Evolutionary conservation across 2,888 invertebrate species (phyloP).

Genomic region (Patella pellucida): DNA sequence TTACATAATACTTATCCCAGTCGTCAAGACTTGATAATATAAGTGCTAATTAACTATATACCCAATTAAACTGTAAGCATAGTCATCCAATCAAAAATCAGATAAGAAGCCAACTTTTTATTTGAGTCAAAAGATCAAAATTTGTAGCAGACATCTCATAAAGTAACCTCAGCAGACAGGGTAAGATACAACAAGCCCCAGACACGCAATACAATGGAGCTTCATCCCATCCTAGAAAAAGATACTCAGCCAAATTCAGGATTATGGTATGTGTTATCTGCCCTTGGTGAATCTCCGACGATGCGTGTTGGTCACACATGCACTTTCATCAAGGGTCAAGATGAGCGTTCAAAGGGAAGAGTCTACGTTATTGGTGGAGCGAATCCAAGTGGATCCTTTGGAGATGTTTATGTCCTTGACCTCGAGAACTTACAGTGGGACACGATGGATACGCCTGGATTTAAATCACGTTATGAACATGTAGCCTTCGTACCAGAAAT

Average conservation of each 20-base stretch:
- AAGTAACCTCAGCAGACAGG: too few species aligned
- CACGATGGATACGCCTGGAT: constrained; percentile 56
- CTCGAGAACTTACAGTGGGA: constrained; percentile 67
- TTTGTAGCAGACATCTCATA: too few species aligned
- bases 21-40: too few species aligned
- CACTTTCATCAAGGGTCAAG: constrained; percentile 51
- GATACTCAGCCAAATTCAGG: constrained; percentile 58
- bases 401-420: constrained; percentile 66
- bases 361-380: constrained; percentile 70
- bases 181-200: not conserved
- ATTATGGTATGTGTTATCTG: constrained; percentile 68
- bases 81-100: too few species aligned
- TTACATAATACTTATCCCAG: too few species aligned
- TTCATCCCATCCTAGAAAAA: constrained; percentile 65
- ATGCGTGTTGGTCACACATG: constrained; percentile 69
- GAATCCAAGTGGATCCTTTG: constrained; percentile 68
- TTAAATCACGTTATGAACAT: constrained; percentile 69
- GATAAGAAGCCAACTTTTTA: too few species aligned
- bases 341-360: constrained; percentile 45
- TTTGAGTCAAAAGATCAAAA: too few species aligned
- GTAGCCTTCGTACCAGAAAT: constrained; percentile 57
- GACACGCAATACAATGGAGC: constrained; percentile 58
- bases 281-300: constrained; percentile 65
- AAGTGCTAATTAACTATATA: too few species aligned
- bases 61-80: too few species aligned